Conservation (phyloP, 2,797 vertebrate genomes). For the Lycodopsis pacificus region DNA sequence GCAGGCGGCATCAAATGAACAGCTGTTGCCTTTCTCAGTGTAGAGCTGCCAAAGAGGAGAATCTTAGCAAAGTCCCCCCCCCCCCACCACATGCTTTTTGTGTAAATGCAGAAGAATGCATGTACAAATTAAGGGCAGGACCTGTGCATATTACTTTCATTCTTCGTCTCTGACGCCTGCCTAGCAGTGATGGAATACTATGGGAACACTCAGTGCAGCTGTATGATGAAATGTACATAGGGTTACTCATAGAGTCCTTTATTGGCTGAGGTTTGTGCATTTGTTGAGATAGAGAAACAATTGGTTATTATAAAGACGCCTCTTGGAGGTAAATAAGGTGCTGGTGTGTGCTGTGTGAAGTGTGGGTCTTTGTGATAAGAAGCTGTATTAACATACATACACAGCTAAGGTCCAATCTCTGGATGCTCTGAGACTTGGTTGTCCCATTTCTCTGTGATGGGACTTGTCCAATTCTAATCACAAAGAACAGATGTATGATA, state of each 20-base stretch:
- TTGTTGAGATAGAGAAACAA: conserved; percentile 82
- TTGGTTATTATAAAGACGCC: conserved; percentile 83
- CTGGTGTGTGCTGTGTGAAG: conserved; percentile 67
- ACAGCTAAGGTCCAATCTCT: conserved; percentile 54
- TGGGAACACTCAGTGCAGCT: conserved; percentile 75
- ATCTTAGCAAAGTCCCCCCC: conserved; percentile 63
- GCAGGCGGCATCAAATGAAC: conserved; percentile 92
- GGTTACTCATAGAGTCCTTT: conserved; percentile 78
- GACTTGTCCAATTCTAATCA: conserved; percentile 68
- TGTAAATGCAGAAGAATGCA: conserved; percentile 85
- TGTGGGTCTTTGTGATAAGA: conserved; percentile 65
- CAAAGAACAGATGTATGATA: conserved; percentile 57
- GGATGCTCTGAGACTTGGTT: conserved; percentile 65
- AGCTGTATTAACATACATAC: conserved; percentile 62
- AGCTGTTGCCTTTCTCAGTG: conserved; percentile 89
- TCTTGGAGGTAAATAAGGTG: conserved; percentile 82
- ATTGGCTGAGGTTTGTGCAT: conserved; percentile 69
- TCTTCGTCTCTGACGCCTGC: conserved; percentile 73
- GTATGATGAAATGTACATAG: conserved; percentile 81
- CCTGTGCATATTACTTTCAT: conserved; percentile 83
- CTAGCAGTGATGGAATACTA: conserved; percentile 64
- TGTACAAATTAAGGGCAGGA: conserved; percentile 86
- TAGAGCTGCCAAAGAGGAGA: conserved; percentile 83
- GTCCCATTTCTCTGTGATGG: conserved; percentile 73
- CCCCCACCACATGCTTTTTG: conserved; percentile 53